phyloP scores from a whole-genome alignment of 1,140 invertebrate species.

The Archegozetes longisetosus region DNA sequence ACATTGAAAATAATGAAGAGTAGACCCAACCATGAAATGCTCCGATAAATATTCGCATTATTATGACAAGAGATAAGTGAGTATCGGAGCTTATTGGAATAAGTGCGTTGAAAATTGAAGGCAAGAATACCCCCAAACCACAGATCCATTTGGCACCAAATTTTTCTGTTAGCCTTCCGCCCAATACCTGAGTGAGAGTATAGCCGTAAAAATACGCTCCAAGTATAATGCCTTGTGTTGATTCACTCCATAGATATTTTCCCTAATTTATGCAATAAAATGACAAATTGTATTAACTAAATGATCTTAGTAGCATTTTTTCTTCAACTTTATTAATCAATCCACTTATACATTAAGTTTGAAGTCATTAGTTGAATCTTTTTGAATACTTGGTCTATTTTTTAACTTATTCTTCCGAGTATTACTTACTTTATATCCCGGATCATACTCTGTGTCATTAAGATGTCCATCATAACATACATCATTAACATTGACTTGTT shows the following conservation, averaged over 20 bases:
- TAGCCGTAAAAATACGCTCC: constrained; percentile 73
- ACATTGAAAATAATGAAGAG: constrained; percentile 1
- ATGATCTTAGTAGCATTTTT: no score
- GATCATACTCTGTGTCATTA: background rate
- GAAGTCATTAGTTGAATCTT: background rate
- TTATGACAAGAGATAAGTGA: background rate
- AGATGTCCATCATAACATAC: background rate
- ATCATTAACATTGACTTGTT: background rate
- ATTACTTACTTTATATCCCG: background rate
- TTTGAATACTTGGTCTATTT: background rate
- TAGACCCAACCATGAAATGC: constrained; percentile 5
- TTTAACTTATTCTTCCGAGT: background rate
- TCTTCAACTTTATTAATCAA: no score
- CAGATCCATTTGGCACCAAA: constrained; percentile 69
- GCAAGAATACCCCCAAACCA: constrained; percentile 56
- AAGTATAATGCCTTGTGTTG: constrained; percentile 52
- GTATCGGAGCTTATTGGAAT: constrained; percentile 46
- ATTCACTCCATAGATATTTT: background rate
- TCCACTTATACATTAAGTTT: no score
- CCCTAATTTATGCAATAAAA: background rate
- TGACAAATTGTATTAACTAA: no score
- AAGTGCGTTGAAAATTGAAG: constrained; percentile 61
- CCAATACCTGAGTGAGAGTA: constrained; percentile 59
- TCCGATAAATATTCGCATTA: constrained; percentile 3
- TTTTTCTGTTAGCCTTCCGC: constrained; percentile 52